A percentile compares a stretch with the other conserved stretches of the same genome.
Evolutionary conservation across 2,888 invertebrate genomes (phyloP).

Genomic region (Omphaloscelis lunosa): DNA sequence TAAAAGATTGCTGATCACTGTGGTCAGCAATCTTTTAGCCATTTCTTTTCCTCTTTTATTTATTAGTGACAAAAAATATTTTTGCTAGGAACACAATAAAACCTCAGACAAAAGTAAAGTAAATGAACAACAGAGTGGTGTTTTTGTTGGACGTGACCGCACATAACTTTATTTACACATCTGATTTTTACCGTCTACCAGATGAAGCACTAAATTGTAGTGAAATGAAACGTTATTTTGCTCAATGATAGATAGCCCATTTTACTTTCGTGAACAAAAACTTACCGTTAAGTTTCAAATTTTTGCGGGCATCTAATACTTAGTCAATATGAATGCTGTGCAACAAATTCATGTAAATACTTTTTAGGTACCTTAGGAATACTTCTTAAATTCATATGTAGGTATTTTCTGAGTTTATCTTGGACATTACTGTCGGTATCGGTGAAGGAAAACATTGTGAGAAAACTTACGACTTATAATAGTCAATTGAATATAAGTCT

Average conservation of each 20-base stretch:
- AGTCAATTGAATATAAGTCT: too few species aligned
- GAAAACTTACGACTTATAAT: not conserved
- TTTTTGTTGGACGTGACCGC: slow-evolving; percentile 32
- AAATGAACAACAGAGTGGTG: slow-evolving; percentile 14
- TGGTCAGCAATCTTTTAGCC: slow-evolving; percentile 20
- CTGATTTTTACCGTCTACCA: not conserved
- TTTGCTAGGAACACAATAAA: not conserved
- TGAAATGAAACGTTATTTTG: not conserved
- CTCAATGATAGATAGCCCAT: not conserved
- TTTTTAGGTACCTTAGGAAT: not conserved
- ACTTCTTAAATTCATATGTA: not conserved
- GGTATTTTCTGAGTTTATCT: not conserved
- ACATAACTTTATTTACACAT: slow-evolving; percentile 24
- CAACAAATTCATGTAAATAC: too few species aligned
- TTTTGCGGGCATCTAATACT: too few species aligned
- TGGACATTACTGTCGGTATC: not conserved
- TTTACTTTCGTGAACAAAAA: not conserved
- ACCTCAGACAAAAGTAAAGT: slow-evolving; percentile 2
- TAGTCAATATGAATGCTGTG: too few species aligned
- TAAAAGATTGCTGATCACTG: slow-evolving; percentile 27
- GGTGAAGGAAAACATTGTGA: not conserved
- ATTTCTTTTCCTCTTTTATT: slow-evolving; percentile 20
- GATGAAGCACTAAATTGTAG: not conserved
- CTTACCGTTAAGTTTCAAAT: too few species aligned
- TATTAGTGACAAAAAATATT: slow-evolving; percentile 1